Evolutionary conservation across 2,888 invertebrate genomes (phyloP).

Genomic region (Limnephilus lunatus): DNA sequence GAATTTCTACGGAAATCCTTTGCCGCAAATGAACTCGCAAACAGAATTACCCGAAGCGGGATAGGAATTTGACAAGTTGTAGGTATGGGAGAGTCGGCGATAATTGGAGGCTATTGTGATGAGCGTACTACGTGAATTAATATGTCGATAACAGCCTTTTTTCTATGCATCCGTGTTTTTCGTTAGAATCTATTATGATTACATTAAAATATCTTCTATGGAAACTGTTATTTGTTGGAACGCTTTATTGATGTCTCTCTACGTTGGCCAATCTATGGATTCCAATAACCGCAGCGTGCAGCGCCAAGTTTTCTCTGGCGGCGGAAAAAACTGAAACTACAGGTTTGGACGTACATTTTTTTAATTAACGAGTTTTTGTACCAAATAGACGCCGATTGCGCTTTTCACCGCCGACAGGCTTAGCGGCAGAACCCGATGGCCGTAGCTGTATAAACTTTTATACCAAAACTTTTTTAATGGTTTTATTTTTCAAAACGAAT

Average conservation of each 20-base stretch:
- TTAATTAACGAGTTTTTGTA: background rate
- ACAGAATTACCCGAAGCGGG: background rate
- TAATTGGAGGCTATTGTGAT: background rate
- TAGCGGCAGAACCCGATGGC: background rate
- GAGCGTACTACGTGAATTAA: background rate
- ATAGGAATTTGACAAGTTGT: background rate
- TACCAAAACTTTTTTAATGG: background rate
- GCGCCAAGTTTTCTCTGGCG: background rate
- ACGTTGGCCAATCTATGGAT: background rate
- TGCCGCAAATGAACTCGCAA: slow-evolving; percentile 15
- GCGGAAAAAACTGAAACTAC: background rate
- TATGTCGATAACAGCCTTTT: background rate
- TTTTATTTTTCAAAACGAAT: background rate
- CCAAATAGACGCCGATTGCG: background rate
- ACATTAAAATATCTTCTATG: too few relatives aligned
- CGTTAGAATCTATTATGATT: too few relatives aligned
- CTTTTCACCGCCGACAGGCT: background rate
- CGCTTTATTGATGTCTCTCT: too few relatives aligned
- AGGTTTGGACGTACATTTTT: background rate
- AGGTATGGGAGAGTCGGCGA: background rate
- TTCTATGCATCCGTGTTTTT: too few relatives aligned
- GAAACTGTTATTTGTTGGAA: too few relatives aligned
- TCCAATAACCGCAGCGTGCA: background rate
- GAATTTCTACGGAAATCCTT: slow-evolving; percentile 18
- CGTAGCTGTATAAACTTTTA: background rate